A percentile compares a stretch with the other conserved stretches of the same genome.
Evolutionary conservation across 2,888 invertebrate genomes (phyloP).

Genomic region (Yponomeuta plumbellus): DNA sequence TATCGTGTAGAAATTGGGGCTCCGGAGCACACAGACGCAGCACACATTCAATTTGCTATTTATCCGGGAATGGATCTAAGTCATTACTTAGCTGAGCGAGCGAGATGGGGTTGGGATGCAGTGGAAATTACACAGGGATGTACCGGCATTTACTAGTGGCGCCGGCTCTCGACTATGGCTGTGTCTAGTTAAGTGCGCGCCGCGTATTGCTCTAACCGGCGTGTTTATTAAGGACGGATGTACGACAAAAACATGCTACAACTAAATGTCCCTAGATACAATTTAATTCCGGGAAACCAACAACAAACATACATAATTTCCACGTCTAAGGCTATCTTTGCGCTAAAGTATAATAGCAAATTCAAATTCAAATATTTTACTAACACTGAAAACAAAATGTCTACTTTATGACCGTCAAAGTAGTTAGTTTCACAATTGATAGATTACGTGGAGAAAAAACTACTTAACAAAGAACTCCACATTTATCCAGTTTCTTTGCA

Average conservation of each 20-base stretch:
- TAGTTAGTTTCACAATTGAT: too few species aligned
- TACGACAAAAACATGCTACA: conserved; percentile 12
- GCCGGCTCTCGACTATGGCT: conserved; percentile 20
- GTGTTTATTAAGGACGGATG: conserved; percentile 21
- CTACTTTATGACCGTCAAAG: too few species aligned
- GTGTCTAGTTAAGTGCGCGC: conserved; percentile 16
- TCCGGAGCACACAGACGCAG: conserved; percentile 37
- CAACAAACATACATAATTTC: background rate
- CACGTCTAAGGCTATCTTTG: background rate
- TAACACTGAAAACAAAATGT: too few species aligned
- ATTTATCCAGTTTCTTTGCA: too few species aligned
- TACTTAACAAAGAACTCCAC: too few species aligned
- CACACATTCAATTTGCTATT: conserved; percentile 75
- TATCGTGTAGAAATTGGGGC: conserved; percentile 29
- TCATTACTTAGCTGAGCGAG: conserved; percentile 76
- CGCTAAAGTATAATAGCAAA: too few species aligned
- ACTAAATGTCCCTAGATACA: background rate
- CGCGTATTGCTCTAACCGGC: conserved; percentile 23
- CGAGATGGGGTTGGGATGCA: conserved; percentile 66
- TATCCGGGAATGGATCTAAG: conserved; percentile 75
- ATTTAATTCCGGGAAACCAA: background rate
- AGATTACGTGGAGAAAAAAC: too few species aligned
- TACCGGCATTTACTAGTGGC: conserved; percentile 45
- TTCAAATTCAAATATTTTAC: too few species aligned
- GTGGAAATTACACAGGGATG: conserved; percentile 63